Base-by-base conservation (phyloP, 2,113 vertebrate genomes). In the Polyodon spathula region DNA sequence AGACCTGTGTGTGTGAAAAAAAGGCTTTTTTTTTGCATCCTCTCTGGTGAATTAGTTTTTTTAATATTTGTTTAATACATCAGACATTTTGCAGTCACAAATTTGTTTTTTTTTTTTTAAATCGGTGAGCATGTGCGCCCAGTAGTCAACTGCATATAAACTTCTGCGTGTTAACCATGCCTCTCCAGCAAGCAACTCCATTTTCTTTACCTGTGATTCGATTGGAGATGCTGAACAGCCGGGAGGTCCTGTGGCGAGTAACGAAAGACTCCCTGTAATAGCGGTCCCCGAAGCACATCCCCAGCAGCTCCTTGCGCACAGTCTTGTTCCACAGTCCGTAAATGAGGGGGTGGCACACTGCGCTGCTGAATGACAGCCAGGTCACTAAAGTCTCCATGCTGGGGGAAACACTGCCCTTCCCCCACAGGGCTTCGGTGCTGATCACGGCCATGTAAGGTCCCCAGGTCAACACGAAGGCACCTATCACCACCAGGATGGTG, bases 281-380 rank as follows among this genome's bases (percentile, higher is more conserved):
- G 7, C 94, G 88, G 66, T 94, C 93, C 16, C 94, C 94, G 2
- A 94, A 97, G 78, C 95, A 99, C 91, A 98, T 93, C 43, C 94
- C 91, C 65, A 99, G 81, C 1, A 99, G 88, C 37, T 99, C 95
- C 73, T 94, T 98, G 65, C 95, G 91, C 12, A 99, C 95, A 0
- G 95, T 99, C 84, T 99, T 99, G 75, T 99, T 98, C 97, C 97
- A 99, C 56, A 99, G 78, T 6, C 95, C 97, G 0, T 98, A 98
- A 81, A 99, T 97, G 3, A 98, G 84, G 0, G 95, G 96, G 65
- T 98, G 95, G 73, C 96, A 99, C 62, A 88, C 81, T 1, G 95
- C 91, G 37, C 96, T 98, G 71, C 88, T 88, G 48, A 99, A 97
- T 5, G 94, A 96, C 58, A 99, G 77, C 96, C 96, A 99, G 0